Evolutionary conservation across 1,140 invertebrate genomes (phyloP).

Genomic region (Bombus waltoni): DNA sequence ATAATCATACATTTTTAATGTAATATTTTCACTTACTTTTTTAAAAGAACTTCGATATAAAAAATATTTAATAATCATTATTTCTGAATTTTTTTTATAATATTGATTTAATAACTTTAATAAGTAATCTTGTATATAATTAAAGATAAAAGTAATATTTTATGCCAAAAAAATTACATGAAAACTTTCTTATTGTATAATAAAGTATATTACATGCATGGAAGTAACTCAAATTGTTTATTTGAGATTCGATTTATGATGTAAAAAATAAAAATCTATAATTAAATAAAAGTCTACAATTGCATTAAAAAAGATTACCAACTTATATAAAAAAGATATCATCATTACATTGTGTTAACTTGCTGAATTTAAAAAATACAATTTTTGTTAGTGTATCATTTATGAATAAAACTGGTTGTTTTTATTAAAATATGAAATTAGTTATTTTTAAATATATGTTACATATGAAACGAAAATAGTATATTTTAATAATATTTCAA

Average conservation of each 20-base stretch:
- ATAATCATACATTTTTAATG: slow-evolving; percentile 29
- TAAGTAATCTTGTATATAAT: background rate
- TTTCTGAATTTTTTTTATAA: slow-evolving; percentile 3
- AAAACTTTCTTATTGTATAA: background rate
- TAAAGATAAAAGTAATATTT: slow-evolving; percentile 18
- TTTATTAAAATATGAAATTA: background rate
- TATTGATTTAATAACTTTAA: slow-evolving; percentile 3
- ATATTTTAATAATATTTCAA: background rate
- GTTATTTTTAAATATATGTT: background rate
- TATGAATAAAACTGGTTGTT: slow-evolving; percentile 5
- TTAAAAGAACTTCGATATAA: slow-evolving; percentile 29
- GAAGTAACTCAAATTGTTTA: background rate
- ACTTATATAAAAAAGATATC: background rate
- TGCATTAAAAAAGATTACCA: background rate
- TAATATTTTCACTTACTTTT: slow-evolving; percentile 47
- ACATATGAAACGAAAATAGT: background rate
- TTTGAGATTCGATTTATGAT: background rate
- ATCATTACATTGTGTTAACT: background rate
- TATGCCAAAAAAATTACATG: slow-evolving; percentile 4
- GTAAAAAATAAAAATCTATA: background rate
- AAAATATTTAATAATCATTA: background rate
- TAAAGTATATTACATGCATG: background rate
- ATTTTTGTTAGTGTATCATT: slow-evolving; percentile 8
- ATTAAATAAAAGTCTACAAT: background rate
- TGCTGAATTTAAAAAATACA: background rate